Evolutionary conservation across 2,797 vertebrate species (phyloP), one percentile per base, ranked within the genome.

Genomic region (Crenichthys baileyi): DNA sequence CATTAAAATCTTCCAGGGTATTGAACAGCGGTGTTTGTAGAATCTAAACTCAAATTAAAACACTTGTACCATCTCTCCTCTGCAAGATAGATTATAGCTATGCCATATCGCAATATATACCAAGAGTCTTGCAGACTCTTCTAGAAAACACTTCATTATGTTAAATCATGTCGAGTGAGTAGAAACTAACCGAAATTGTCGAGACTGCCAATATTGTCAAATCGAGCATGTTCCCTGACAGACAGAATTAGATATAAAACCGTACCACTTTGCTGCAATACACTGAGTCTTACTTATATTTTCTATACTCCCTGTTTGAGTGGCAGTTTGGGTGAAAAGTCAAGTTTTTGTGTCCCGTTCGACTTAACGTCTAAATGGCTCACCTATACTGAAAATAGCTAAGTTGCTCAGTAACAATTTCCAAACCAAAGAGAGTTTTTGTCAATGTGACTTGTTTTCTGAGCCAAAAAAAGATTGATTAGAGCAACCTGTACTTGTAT

Each of bases 371-470:
- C 1, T 7, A 46, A 16, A n/a, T 44, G 24, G 2, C 41, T 46
- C 20, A 26, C 13, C n/a, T 8, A 13, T 70, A 46, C 5, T 70
- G 41, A 44, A 67, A 70, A 67, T 1, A 4, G 24, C 41, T n/a
- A 70, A 7, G 2, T 70, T 70, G 67, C 67, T 70, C 67, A 70
- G 41, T 41, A 67, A 67, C 63, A 41, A 67, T 24, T 70, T 70
- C 22, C 41, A 46, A 70, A 67, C 63, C 63, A 67, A 67, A 67
- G 63, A 67, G 36, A 67, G 63, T 67, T 67, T 67, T 67, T 24
- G 63, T 67, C 63, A 41, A 9, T 67, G 36, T 13, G 36, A 67
- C 36, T 11, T 67, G 20, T 36, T 63, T 63, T 41, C 22, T 41
- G 36, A 67, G 36, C 39, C 36, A 4, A 13, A 67, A 41, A 22